Conservation (phyloP, 1,140 invertebrate species). For the Drosophila arizonae region DNA sequence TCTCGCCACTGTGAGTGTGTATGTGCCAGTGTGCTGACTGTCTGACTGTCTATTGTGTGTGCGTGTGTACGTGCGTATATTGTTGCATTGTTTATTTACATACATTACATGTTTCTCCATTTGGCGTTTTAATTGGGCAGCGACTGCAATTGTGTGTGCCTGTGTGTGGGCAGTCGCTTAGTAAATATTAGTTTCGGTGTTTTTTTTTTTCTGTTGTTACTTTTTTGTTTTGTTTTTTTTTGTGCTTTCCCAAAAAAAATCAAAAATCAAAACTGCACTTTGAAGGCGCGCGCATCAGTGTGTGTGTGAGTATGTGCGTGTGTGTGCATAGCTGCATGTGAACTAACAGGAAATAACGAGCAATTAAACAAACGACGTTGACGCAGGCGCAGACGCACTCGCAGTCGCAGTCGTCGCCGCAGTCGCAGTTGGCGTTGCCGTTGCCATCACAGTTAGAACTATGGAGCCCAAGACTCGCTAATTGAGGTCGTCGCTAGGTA, state of each 20-base stretch:
- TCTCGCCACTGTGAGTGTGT: constrained; percentile 18
- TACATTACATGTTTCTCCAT: constrained; percentile 55
- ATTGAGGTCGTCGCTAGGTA: constrained; percentile 77
- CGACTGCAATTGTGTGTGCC: constrained; percentile 39
- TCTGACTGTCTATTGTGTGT: not conserved
- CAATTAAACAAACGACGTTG: constrained; percentile 64
- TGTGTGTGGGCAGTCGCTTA: constrained; percentile 33
- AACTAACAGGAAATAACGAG: constrained; percentile 72
- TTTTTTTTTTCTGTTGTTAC: not conserved
- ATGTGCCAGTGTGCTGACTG: too few species aligned
- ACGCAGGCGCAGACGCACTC: constrained; percentile 20
- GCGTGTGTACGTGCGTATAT: constrained; percentile 3
- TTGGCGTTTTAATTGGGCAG: constrained; percentile 62
- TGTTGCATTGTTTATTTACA: constrained; percentile 67
- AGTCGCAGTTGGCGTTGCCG: constrained; percentile 7
- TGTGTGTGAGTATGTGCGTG: constrained; percentile 33
- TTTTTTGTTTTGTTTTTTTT: constrained; percentile 34
- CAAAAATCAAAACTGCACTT: constrained; percentile 32
- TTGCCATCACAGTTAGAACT: constrained; percentile 58
- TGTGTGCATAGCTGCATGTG: constrained; percentile 60
- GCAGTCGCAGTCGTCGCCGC: constrained; percentile 14
- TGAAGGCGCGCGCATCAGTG: constrained; percentile 12
- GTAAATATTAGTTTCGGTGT: constrained; percentile 42
- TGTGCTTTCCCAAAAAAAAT: constrained; percentile 35
- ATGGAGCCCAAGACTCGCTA: constrained; percentile 72